Evolutionary conservation across 2,113 vertebrate species (phyloP).

Genomic region (Terrapene triunguis): DNA sequence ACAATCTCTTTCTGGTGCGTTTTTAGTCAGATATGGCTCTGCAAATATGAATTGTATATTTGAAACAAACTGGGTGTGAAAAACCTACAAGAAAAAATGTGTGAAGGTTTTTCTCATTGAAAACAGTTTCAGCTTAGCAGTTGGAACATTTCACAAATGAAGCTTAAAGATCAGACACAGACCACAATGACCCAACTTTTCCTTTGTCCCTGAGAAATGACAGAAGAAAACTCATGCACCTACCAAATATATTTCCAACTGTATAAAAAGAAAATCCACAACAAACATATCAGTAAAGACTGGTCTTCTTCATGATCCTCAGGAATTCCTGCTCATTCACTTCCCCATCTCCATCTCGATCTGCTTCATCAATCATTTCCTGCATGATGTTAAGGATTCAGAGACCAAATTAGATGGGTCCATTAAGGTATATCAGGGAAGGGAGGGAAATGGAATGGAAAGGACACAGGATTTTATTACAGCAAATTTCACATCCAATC

Average conservation of each 20-base stretch:
- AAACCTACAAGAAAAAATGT: background rate
- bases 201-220: background rate
- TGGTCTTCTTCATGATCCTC: conserved; percentile 95
- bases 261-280: background rate
- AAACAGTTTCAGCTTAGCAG: background rate
- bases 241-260: background rate
- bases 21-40: background rate
- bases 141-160: background rate
- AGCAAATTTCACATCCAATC: background rate
- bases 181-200: background rate
- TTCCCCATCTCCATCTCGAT: conserved; percentile 93
- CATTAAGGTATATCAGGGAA: background rate
- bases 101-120: fast-evolving
- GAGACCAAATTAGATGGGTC: background rate
- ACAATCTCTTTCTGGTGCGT: fast-evolving
- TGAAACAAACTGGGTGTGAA: background rate
- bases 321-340: conserved; percentile 95
- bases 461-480: background rate
- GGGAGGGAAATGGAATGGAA: background rate
- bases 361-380: conserved; percentile 97
- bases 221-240: background rate
- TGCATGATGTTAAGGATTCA: conserved; percentile 55
- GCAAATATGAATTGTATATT: background rate
- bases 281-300: conserved; percentile 85
- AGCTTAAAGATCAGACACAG: background rate